Evolutionary conservation across 2,113 vertebrate genomes (phyloP).

Genomic region (Serilophus lunatus): DNA sequence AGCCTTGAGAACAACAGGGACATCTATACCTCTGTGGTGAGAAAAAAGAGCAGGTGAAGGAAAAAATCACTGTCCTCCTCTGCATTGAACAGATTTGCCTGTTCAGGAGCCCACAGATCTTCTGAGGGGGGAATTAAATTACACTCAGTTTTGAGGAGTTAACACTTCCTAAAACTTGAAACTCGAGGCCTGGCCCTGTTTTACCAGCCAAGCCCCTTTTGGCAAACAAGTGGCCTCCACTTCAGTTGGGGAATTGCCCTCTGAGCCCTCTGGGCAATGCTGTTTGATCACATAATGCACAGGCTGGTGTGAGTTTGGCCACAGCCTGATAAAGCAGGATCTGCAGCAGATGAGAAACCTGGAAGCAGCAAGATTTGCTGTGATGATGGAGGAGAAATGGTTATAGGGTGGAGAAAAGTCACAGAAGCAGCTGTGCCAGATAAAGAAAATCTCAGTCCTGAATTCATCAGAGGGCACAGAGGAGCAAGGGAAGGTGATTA

Average conservation of each 20-base stretch:
- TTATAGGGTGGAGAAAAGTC: neutral
- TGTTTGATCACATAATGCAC: neutral
- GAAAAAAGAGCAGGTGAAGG: neutral
- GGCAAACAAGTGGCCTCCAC: neutral
- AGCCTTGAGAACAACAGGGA: neutral
- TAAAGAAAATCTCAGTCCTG: neutral
- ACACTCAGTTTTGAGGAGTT: neutral
- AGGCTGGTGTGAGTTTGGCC: neutral
- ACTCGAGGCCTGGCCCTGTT: neutral
- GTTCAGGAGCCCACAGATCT: neutral
- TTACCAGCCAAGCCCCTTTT: neutral
- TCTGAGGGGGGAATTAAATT: neutral
- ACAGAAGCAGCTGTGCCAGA: neutral
- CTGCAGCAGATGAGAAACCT: neutral
- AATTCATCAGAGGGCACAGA: neutral
- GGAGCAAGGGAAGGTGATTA: neutral
- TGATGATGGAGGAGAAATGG: neutral
- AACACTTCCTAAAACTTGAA: neutral
- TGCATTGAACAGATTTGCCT: neutral
- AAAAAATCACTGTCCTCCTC: neutral
- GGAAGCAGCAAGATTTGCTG: neutral
- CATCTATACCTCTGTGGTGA: neutral
- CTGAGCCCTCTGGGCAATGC: neutral
- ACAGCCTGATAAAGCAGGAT: neutral
- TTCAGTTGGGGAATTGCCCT: neutral